Evolutionary conservation across 2,888 invertebrate species (phyloP).

Genomic region (Cephus pulcher): DNA sequence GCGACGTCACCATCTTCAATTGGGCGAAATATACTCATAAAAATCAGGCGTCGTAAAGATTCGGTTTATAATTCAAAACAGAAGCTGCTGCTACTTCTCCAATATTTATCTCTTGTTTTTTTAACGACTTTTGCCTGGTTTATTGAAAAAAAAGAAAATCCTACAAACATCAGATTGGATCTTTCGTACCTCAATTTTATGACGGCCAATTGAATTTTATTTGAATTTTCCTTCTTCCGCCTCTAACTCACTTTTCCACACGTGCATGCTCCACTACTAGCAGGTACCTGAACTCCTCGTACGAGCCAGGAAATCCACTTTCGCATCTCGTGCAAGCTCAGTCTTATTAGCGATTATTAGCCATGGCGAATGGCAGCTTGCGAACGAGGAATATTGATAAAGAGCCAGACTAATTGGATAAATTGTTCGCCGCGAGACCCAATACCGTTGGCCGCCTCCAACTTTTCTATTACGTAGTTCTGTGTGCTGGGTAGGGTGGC

Average conservation of each 20-base stretch:
- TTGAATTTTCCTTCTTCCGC: background rate
- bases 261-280: background rate
- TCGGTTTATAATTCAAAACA: no score
- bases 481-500: background rate
- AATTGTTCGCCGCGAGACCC: background rate
- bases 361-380: background rate
- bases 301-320: background rate
- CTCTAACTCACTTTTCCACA: background rate
- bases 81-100: no score
- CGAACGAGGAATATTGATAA: slow-evolving; percentile 1
- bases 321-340: background rate
- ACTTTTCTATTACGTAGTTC: background rate
- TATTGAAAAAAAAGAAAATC: no score
- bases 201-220: background rate
- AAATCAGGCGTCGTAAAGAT: no score
- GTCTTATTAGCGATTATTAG: background rate
- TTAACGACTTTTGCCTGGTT: no score
- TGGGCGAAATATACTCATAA: no score
- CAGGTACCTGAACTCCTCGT: background rate
- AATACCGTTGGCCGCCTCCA: background rate
- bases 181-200: background rate
- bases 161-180: no score
- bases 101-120: no score
- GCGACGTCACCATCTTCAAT: no score
- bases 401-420: slow-evolving; percentile 1